Evolutionary conservation across 2,113 vertebrate genomes (phyloP).

Genomic region (Raja brachyura): DNA sequence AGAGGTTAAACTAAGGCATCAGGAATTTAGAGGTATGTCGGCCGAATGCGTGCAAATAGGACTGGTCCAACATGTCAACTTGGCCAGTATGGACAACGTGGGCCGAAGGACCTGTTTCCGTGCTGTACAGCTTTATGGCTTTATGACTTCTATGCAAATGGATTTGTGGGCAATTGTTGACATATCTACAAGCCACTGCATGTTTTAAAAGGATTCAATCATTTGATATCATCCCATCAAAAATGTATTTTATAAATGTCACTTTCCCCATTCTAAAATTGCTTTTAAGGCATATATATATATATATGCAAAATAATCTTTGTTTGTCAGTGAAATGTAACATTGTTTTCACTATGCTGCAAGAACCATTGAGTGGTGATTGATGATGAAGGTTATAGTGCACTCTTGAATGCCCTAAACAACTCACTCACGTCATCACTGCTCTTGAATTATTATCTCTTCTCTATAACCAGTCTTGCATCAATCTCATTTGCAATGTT

Average conservation of each 20-base stretch:
- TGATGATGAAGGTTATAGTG: constrained; percentile 23
- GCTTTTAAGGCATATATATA: not conserved
- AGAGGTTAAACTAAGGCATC: no score
- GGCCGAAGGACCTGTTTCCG: no score
- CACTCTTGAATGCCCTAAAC: not conserved
- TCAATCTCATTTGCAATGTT: constrained; percentile 1
- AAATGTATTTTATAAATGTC: not conserved
- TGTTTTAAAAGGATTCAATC: not conserved
- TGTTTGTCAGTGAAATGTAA: not conserved
- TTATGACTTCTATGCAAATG: no score
- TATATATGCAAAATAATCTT: not conserved
- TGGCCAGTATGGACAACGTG: no score
- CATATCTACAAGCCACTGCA: not conserved
- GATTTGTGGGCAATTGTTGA: no score
- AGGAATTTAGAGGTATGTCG: no score
- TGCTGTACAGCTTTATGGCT: no score
- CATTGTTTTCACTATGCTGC: not conserved
- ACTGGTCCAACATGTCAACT: no score
- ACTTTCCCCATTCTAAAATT: not conserved
- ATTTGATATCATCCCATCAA: not conserved
- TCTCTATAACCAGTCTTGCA: not conserved
- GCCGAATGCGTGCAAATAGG: no score
- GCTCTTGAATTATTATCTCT: constrained; percentile 9
- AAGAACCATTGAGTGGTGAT: not conserved
- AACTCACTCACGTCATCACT: not conserved